Evolutionary conservation across 2,888 invertebrate species (phyloP).

Genomic region (Meiosimyza decipiens): DNA sequence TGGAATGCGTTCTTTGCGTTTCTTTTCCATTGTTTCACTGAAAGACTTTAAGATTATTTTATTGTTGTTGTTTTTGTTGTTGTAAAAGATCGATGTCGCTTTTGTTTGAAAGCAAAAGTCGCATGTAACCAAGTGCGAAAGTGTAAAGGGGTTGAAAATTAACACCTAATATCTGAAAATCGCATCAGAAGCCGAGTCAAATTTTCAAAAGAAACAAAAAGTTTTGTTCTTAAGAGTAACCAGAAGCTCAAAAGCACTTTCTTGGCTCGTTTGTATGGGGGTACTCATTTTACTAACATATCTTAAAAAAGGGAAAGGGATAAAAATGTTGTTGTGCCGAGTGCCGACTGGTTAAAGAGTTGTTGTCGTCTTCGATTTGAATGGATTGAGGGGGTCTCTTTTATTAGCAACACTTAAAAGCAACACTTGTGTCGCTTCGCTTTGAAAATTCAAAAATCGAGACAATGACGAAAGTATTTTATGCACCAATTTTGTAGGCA

Average conservation of each 20-base stretch:
- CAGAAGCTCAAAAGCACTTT: not conserved
- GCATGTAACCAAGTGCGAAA: constrained; percentile 25
- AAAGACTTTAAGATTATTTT: not conserved
- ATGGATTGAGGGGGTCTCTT: not conserved
- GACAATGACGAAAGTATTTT: constrained; percentile 21
- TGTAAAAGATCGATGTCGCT: constrained; percentile 22
- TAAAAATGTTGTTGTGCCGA: not conserved
- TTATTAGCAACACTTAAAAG: constrained; percentile 1
- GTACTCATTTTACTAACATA: not conserved
- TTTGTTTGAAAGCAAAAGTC: not conserved
- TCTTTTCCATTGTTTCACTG: constrained; percentile 6
- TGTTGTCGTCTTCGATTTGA: not conserved
- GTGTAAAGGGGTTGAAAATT: constrained; percentile 39
- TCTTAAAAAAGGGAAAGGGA: not conserved
- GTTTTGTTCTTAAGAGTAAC: constrained; percentile 11
- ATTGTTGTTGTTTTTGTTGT: constrained; percentile 13
- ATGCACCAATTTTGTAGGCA: constrained; percentile 29
- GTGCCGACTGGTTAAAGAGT: constrained; percentile 2
- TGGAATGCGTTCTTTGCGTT: constrained; percentile 17
- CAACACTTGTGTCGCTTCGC: constrained; percentile 7
- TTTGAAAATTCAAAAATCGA: not conserved
- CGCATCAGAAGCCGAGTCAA: constrained; percentile 24
- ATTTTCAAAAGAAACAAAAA: constrained; percentile 15
- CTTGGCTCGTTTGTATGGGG: too few species aligned
- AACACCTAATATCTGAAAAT: constrained; percentile 41